Evolutionary conservation across 2,888 invertebrate genomes (phyloP).

Genomic region (Tetranychus piercei): DNA sequence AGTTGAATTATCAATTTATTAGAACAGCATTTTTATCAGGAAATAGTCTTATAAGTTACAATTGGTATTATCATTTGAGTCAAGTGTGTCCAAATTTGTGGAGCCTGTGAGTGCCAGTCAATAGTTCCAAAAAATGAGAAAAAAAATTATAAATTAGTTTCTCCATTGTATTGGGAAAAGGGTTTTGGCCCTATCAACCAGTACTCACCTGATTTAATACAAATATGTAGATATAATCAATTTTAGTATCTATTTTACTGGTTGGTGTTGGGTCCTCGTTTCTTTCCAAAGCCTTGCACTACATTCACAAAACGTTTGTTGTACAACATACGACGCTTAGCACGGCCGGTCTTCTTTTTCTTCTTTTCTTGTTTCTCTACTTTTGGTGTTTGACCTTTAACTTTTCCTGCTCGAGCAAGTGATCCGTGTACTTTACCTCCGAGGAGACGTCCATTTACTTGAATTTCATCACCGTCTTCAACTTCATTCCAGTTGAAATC

Average conservation of each 20-base stretch:
- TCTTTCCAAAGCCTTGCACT: constrained; percentile 25
- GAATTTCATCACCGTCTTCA: constrained; percentile 49
- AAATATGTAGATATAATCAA: not conserved
- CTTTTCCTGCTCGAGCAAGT: constrained; percentile 98
- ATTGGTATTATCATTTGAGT: too few relatives aligned
- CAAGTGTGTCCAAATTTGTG: too few relatives aligned
- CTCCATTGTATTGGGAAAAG: not conserved
- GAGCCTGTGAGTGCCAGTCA: not conserved
- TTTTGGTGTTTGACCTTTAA: constrained; percentile 98
- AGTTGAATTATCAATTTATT: too few relatives aligned
- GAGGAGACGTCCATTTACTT: constrained; percentile 55
- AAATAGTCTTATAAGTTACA: too few relatives aligned
- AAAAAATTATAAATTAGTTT: not conserved
- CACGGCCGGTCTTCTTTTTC: constrained; percentile 97
- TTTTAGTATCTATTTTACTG: not conserved
- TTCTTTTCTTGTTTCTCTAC: constrained; percentile 96
- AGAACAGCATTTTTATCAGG: too few relatives aligned
- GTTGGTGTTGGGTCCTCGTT: constrained; percentile 27
- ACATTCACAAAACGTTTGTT: constrained; percentile 27
- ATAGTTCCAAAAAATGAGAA: not conserved
- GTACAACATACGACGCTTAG: constrained; percentile 63
- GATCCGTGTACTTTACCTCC: constrained; percentile 99
- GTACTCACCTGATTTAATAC: not conserved
- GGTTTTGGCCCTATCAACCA: not conserved
- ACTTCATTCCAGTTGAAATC: constrained; percentile 45